Evolutionary conservation across 1,140 invertebrate genomes (phyloP).

Genomic region (Papilio polytes): DNA sequence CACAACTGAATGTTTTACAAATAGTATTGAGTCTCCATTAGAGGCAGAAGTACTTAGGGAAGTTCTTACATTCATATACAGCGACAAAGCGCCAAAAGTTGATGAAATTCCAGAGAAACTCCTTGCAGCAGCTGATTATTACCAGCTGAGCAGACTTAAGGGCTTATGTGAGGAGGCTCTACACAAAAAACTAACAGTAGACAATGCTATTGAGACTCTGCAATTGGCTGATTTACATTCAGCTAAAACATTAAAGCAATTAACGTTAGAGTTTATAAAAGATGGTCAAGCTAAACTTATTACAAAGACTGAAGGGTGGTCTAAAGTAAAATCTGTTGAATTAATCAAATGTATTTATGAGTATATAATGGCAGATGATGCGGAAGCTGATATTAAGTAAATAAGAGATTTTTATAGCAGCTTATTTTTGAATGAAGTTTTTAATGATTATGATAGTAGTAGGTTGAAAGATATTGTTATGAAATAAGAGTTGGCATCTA

Average conservation of each 20-base stretch:
- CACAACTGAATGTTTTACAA: slow-evolving; percentile 86
- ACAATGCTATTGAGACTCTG: slow-evolving; percentile 76
- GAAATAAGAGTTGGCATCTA: neutral
- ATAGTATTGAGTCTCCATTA: slow-evolving; percentile 83
- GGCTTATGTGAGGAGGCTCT: slow-evolving; percentile 75
- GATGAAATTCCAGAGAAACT: slow-evolving; percentile 74
- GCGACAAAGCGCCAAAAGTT: slow-evolving; percentile 86
- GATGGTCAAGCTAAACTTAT: slow-evolving; percentile 76
- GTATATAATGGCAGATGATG: slow-evolving; percentile 73
- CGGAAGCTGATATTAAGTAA: slow-evolving; percentile 71
- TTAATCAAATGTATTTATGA: slow-evolving; percentile 78
- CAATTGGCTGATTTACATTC: slow-evolving; percentile 75
- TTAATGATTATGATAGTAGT: neutral
- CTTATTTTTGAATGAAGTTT: neutral
- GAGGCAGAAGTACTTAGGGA: slow-evolving; percentile 87
- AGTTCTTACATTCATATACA: slow-evolving; percentile 88
- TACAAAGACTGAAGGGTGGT: slow-evolving; percentile 75
- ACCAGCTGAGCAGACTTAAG: slow-evolving; percentile 75
- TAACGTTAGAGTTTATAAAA: slow-evolving; percentile 76
- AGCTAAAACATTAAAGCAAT: slow-evolving; percentile 65
- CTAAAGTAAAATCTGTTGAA: slow-evolving; percentile 70
- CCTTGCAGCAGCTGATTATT: slow-evolving; percentile 80
- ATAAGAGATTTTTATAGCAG: neutral
- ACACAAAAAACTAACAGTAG: slow-evolving; percentile 75
- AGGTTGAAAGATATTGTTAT: neutral